Conservation (phyloP, 2,797 vertebrate species). For the Alfaro cultratus region DNA sequence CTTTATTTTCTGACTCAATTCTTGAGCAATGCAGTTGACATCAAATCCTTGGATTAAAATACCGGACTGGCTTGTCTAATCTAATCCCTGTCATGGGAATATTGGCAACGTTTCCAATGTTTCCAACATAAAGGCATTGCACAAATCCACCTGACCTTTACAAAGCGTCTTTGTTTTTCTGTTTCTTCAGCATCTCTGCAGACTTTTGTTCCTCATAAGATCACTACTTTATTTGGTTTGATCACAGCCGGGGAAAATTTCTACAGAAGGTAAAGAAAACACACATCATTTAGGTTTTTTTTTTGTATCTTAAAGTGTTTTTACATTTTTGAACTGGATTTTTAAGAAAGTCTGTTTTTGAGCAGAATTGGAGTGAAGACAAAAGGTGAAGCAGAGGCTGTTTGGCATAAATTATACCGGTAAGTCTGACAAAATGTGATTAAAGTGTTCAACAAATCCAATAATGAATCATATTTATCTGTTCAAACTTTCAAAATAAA, state of each 20-base stretch:
- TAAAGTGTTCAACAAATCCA: neutral
- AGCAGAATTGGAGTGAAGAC: constrained; percentile 74
- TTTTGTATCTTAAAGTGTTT: neutral
- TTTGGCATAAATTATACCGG: constrained; percentile 76
- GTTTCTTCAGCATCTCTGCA: constrained; percentile 60
- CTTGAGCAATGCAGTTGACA: constrained; percentile 5
- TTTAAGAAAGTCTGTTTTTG: constrained; percentile 3
- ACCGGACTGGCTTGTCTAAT: constrained; percentile 10
- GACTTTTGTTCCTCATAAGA: constrained; percentile 64
- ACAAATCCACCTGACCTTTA: constrained; percentile 14
- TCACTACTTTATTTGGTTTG: constrained; percentile 72
- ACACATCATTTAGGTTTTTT: neutral
- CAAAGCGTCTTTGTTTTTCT: constrained; percentile 33
- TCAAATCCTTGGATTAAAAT: constrained; percentile 18
- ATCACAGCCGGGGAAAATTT: constrained; percentile 66
- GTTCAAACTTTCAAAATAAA: neutral
- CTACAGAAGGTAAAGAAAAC: constrained; percentile 65
- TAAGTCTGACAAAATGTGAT: constrained; percentile 49
- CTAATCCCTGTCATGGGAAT: constrained; percentile 64
- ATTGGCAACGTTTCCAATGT: no score
- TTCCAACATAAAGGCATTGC: constrained; percentile 19
- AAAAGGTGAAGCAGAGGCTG: constrained; percentile 71
- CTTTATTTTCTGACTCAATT: neutral
- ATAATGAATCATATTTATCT: neutral
- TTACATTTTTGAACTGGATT: neutral